Percentiles rank a stretch among this genome's conserved stretches.
These are phyloP conservation scores for Drosophila ohnishii DNA, from an alignment of 1,140 invertebrate species.

Conservation along the genomic window DNA sequence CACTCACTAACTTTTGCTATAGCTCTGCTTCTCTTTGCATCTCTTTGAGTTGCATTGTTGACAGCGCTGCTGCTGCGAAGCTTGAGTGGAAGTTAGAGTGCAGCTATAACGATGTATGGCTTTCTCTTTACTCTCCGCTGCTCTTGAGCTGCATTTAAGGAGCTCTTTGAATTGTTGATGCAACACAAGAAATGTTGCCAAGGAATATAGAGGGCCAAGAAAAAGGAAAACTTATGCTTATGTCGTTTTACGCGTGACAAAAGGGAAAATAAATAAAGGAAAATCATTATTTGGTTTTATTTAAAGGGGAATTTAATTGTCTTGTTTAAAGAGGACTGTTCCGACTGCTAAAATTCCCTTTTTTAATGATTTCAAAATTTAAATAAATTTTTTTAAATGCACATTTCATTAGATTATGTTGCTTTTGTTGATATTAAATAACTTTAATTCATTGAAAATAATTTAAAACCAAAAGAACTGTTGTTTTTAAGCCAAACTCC, in stretches of 20 bases:
- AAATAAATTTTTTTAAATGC: no score
- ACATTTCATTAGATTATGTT: no score
- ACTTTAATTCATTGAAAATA: no score
- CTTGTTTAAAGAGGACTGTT: not conserved
- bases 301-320: not conserved
- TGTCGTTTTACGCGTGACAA: not conserved
- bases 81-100: constrained; percentile 31
- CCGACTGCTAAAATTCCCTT: no score
- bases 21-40: not conserved
- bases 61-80: constrained; percentile 24
- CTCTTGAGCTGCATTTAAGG: constrained; percentile 27
- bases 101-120: constrained; percentile 12
- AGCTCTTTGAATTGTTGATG: constrained; percentile 25
- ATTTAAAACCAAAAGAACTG: no score
- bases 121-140: constrained; percentile 22
- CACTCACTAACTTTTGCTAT: constrained; percentile 1
- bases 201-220: not conserved
- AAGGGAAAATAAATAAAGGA: not conserved
- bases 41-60: constrained; percentile 28
- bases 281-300: not conserved
- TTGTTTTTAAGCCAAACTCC: not conserved
- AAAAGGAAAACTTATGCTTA: not conserved
- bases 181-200: constrained; percentile 41
- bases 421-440: no score
- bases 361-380: no score